Evolutionary conservation across 2,113 vertebrate genomes (phyloP), one percentile per base, ranked within the genome.

Genomic region (Cisticola juncidis): DNA sequence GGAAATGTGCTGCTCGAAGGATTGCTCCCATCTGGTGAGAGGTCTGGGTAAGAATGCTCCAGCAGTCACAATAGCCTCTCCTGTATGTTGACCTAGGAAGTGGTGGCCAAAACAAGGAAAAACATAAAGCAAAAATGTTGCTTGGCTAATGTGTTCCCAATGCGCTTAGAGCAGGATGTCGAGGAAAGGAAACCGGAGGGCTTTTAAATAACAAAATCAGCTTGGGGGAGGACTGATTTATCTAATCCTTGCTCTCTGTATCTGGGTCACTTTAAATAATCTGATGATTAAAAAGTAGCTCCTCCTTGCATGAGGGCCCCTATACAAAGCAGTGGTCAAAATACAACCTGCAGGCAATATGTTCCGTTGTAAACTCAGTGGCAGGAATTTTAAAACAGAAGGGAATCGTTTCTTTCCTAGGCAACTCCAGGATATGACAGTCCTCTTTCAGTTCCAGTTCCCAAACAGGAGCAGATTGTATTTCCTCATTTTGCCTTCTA

Each of bases 201-300:
- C 92, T 97, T 96, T 96, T 96, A 97, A 96, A 95, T 90, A 90
- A 96, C 88, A 61, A 83, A 93, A 96, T 97, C 88, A 94, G 95
- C 82, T 81, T 62, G 77, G 40, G 88, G 80, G 20, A 94, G 82
- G 76, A 68, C 90, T 51, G 90, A 90, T 97, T 96, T 88, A 90
- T 81, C 82, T 96, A 97, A 97, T 97, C 96, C 95, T 93, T 83
- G 83, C 65, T 88, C 71, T 90, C 76, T 35, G 64, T 84, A 96
- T 95, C 94, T 97, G 94, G 94, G 95, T 96, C 96, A 95, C 94
- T 95, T 93, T 94, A 94, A 96, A 95, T 97, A 96, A 96, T 94
- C 88, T 73, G 36, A 62, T 42, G 93, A 96, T 97, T 95, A 96
- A 92, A 94, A 71, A 48, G 76, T 26, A 86, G 79, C 71, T 92